phyloP scores from a whole-genome alignment of 2,113 vertebrate genomes.

The Paracanthobrama guichenoti region DNA sequence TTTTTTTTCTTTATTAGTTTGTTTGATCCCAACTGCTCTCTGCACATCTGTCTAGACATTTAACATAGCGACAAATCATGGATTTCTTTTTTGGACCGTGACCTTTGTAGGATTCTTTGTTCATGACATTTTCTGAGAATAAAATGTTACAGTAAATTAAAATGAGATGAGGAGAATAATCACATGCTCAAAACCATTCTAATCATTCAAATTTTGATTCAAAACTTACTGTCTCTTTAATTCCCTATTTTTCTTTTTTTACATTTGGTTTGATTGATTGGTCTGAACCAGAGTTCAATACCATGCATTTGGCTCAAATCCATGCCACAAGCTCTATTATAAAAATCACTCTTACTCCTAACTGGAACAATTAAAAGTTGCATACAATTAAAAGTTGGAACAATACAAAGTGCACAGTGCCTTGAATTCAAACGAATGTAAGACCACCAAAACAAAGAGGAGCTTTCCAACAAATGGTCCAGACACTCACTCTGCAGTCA shows the following conservation, averaged over 20 bases:
- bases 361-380: neutral
- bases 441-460: neutral
- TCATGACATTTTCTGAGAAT: neutral
- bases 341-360: neutral
- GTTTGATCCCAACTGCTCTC: slow-evolving; percentile 72
- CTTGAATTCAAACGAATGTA: neutral
- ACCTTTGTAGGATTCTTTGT: neutral
- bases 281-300: neutral
- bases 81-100: neutral
- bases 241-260: neutral
- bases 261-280: neutral
- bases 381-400: neutral
- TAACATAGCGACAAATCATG: neutral
- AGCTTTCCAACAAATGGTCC: neutral
- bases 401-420: neutral
- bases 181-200: neutral
- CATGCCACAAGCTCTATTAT: neutral
- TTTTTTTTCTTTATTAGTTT: slow-evolving; percentile 75
- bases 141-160: neutral
- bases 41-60: slow-evolving; percentile 21
- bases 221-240: neutral
- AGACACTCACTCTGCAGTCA: slow-evolving; percentile 96
- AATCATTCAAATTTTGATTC: neutral
- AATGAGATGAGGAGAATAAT: neutral
- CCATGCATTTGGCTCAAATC: neutral